A percentile compares a stretch with the other conserved stretches of the same genome.
Evolutionary conservation across 2,113 vertebrate genomes (phyloP).

Genomic region (Dasyprocta punctata): DNA sequence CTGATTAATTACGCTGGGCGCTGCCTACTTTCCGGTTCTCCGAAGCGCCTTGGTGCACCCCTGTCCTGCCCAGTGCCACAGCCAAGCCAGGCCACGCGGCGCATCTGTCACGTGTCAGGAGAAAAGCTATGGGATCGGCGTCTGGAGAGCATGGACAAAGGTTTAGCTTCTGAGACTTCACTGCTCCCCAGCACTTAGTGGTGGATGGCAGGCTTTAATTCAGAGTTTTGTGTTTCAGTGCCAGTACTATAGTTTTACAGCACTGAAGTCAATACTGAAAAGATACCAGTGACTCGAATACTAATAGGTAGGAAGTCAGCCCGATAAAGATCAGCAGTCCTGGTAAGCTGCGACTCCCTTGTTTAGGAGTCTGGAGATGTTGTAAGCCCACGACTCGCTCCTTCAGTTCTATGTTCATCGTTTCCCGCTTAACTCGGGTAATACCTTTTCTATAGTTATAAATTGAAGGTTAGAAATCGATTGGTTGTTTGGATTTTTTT

Average conservation of each 20-base stretch:
- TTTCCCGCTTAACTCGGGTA: conserved; percentile 22
- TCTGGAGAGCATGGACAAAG: not conserved
- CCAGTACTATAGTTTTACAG: not conserved
- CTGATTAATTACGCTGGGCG: not conserved
- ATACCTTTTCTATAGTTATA: not conserved
- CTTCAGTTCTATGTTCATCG: not conserved
- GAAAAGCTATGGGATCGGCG: not conserved
- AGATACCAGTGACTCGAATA: not conserved
- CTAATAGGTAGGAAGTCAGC: not conserved
- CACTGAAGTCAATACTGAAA: conserved; percentile 9
- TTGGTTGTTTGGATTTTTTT: not conserved
- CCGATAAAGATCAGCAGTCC: not conserved
- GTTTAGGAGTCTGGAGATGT: not conserved
- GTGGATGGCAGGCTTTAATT: not conserved
- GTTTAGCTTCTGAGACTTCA: not conserved
- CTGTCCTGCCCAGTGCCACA: not conserved
- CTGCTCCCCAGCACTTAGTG: not conserved
- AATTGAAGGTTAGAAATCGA: conserved; percentile 27
- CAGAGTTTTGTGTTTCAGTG: not conserved
- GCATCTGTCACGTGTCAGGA: not conserved
- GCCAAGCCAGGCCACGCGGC: not conserved
- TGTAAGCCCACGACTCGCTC: not conserved
- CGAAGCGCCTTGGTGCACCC: not conserved
- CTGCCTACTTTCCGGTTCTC: not conserved
- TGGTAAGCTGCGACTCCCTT: not conserved